Base-by-base conservation (phyloP, 2,888 invertebrate species). In the Epiblema foenella region DNA sequence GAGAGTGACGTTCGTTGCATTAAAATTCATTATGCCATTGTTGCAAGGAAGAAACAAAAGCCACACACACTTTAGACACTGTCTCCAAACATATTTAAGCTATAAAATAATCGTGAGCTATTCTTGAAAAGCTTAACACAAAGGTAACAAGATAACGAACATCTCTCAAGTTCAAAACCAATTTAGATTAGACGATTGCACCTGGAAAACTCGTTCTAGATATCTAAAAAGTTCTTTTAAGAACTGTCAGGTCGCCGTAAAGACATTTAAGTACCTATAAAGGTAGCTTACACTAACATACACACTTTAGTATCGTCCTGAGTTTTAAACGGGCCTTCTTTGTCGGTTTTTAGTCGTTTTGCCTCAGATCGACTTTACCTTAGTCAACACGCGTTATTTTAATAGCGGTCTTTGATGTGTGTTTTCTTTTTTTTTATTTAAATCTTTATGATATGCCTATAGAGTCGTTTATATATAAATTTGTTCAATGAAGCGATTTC, bases 341-440 rank as follows among this genome's bases (percentile, higher is more conserved):
- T 18, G 37, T 42, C 33, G 33, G 60, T 71, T 56, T 63, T 64
- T 66, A 58, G 49, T 59, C 46, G 49, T 70, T 66, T 66, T 59
- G 37, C 17, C 46, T 56, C 42, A 66, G 39, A 58, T 18, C 59
- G 42, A 46, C 60, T 37, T 39, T 29, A 56, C 59, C 56, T 71
- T 66, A 70, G 69, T 69, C 64, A 69, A 64, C 64, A 66, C 56
- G 46, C 70, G 49, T 71, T 71, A 66, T 66, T 71, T 10, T 56
- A 71, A 71, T 66, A 60, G 33, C 33, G 52, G 24, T 70, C 42
- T 68, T 42, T 24, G 33, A 62, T 62, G 37, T 64, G 18, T 11
- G 24, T 39, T 52, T 52, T 42, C 52, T 7, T 59, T 60, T 46
- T 49, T 62, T 49, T n/a, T 29, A 42, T 62, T 49, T 62, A 49